Base-by-base conservation (phyloP, 1,140 invertebrate genomes). In the Drosophila nigrodunni region DNA sequence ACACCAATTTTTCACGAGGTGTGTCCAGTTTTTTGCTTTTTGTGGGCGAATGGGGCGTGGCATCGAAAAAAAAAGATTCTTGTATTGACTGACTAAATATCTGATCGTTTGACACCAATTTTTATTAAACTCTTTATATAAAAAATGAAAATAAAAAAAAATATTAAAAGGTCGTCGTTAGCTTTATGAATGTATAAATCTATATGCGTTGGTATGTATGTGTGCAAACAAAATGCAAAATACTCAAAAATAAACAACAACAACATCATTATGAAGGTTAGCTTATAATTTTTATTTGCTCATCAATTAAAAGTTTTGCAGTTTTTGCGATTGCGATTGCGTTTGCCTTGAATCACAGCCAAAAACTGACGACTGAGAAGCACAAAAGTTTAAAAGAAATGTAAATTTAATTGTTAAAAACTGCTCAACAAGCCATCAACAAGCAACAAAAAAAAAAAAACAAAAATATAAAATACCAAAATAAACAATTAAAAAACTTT, bases 251-350 rank as follows among this genome's bases (percentile, higher is more conserved):
- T 44, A 43, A 81, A 69, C 55, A 11, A 43, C 18, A 76, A 50
- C 64, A 54, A 46, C 67, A 64, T 25, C 44, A 54, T 25, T 34
- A 58, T 75, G 80, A 85, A 85, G 81, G 81, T 85, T 85, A 74
- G 74, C 77, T 69, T 71, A 80, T 85, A 74, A 68, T 77, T 74
- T 83, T 70, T 71, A 85, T 85, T 83, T 85, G 85, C 65, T 61
- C 81, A 80, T 85, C 80, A 82, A 79, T 79, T 66, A 83, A 60
- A 79, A 79, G 69, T 82, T 82, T 72, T 54, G 66, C 80, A 77
- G 37, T 54, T 54, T 75, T 37, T 75, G 35, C 55, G 64, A 65
- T 81, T 81, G 80, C 73, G 78, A 75, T 82, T 75, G 35, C 60
- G 64, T 69, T 81, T 81, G 80, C 73, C 82, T 78, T 82, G 80